Percentiles rank a stretch among this genome's conserved stretches.
Conservation (phyloP, 2,888 invertebrate genomes). For the Nymphalis urticae region DNA sequence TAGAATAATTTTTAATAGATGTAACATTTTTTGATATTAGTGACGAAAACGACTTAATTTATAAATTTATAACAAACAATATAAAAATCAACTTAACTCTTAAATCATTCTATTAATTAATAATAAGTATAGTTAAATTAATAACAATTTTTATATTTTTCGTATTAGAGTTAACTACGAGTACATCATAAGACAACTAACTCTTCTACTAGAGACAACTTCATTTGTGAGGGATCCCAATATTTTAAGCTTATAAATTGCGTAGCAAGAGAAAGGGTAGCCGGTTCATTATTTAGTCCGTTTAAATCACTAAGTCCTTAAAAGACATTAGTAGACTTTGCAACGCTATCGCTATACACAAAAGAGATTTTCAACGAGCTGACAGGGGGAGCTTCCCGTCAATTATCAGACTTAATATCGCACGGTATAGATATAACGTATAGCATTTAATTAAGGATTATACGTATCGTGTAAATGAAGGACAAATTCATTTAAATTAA, state of each 20-base stretch:
- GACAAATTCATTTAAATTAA: conserved; percentile 18
- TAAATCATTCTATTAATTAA: too few species aligned
- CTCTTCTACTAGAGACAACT: conserved; percentile 9
- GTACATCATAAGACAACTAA: background rate
- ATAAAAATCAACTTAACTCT: too few species aligned
- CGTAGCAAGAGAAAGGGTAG: conserved; percentile 68
- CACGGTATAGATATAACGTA: conserved; percentile 46
- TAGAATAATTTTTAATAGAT: too few species aligned
- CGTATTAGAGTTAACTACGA: background rate
- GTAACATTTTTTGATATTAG: too few species aligned
- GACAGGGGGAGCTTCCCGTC: conserved; percentile 56
- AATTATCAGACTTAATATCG: conserved; percentile 64
- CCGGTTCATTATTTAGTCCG: conserved; percentile 80
- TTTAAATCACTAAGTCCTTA: conserved; percentile 82
- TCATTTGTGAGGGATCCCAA: conserved; percentile 45
- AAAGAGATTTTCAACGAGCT: conserved; percentile 72
- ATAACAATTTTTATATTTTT: background rate
- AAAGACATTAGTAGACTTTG: conserved; percentile 81
- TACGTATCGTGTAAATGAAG: conserved; percentile 17
- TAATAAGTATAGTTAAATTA: too few species aligned
- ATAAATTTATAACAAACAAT: too few species aligned
- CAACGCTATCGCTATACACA: conserved; percentile 77
- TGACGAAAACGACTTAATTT: too few species aligned
- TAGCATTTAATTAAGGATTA: conserved; percentile 30
- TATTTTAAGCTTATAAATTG: conserved; percentile 71